phyloP scores from a whole-genome alignment of 2,113 vertebrate genomes.

The Pituophis catenifer region DNA sequence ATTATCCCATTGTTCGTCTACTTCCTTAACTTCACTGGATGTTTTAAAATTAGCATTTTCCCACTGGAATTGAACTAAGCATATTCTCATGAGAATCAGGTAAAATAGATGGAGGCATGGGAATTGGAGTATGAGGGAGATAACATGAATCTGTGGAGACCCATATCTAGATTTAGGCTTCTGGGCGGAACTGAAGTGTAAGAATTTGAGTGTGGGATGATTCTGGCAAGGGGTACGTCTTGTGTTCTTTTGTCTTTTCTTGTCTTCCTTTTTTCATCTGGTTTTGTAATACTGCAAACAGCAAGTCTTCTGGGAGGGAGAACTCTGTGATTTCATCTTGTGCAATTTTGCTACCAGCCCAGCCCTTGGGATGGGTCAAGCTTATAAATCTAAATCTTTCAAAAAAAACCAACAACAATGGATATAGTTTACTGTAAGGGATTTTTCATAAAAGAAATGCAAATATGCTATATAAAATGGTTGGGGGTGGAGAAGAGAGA shows the following conservation, averaged over 20 bases:
- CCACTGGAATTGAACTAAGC: neutral
- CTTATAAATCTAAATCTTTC: neutral
- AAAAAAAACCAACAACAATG: neutral
- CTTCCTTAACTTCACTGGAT: neutral
- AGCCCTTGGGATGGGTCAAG: neutral
- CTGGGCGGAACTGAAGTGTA: neutral
- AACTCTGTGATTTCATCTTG: neutral
- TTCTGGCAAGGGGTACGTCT: neutral
- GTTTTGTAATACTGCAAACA: neutral
- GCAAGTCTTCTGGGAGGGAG: neutral
- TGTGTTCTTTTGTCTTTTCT: neutral
- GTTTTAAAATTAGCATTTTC: neutral
- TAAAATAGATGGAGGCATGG: neutral
- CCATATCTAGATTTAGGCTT: too few relatives aligned
- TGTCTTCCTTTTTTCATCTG: neutral
- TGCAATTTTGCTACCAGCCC: neutral
- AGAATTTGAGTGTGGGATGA: neutral
- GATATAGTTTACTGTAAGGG: neutral
- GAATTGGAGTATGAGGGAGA: neutral
- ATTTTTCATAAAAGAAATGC: neutral
- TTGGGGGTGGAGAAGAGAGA: neutral
- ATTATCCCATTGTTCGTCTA: neutral
- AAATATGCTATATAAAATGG: neutral
- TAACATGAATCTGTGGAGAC: neutral
- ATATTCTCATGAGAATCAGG: neutral